Percentiles rank a stretch among this genome's conserved stretches.
These are phyloP conservation scores for Charaxes varanes DNA, from an alignment of 1,140 invertebrate genomes.

Conservation along the genomic window DNA sequence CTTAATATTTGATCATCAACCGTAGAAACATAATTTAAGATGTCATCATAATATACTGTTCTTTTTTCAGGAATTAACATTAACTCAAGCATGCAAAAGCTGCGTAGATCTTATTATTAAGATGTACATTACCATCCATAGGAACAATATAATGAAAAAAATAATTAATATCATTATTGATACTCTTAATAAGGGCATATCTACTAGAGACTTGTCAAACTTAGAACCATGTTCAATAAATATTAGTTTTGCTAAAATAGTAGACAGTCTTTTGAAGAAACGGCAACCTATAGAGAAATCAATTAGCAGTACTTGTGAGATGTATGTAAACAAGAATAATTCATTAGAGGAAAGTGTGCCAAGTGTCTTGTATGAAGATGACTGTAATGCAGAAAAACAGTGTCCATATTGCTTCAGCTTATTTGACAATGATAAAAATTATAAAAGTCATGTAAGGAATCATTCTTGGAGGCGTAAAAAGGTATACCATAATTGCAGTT, in stretches of 20 bases:
- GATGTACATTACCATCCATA: slow-evolving; percentile 29
- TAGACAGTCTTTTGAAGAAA: not conserved
- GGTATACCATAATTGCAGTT: slow-evolving; percentile 27
- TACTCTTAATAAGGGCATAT: slow-evolving; percentile 13
- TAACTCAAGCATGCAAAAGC: slow-evolving; percentile 26
- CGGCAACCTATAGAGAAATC: not conserved
- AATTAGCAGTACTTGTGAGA: not conserved
- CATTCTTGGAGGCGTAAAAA: slow-evolving; percentile 20
- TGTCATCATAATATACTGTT: no score
- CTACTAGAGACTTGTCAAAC: slow-evolving; percentile 5
- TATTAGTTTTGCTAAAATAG: slow-evolving; percentile 11
- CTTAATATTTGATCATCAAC: not conserved
- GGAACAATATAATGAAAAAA: slow-evolving; percentile 22
- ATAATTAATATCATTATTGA: slow-evolving; percentile 22
- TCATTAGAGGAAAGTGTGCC: not conserved
- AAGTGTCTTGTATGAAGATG: not conserved
- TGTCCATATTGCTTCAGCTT: slow-evolving; percentile 35
- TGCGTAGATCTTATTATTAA: slow-evolving; percentile 32
- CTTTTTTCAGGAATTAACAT: slow-evolving; percentile 35
- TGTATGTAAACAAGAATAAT: no score
- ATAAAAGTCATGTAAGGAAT: slow-evolving; percentile 21
- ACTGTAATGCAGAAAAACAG: slow-evolving; percentile 21
- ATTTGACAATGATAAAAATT: slow-evolving; percentile 18
- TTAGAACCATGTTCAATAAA: slow-evolving; percentile 8
- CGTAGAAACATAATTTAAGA: no score